phyloP scores from a whole-genome alignment of 2,113 vertebrate species.

The Gopherus flavomarginatus region DNA sequence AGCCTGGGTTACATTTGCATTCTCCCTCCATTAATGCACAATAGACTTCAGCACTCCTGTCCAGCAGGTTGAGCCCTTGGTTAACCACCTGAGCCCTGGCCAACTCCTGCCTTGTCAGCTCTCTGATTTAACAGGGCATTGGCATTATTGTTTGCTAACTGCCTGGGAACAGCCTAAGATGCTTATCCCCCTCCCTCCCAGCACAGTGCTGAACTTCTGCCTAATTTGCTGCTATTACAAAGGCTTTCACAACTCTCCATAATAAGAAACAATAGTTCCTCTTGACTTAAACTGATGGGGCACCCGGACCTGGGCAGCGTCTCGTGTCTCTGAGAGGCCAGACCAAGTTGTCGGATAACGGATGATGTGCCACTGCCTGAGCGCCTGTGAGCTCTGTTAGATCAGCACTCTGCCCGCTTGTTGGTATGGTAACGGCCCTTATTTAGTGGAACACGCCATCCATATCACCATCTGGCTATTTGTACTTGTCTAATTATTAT shows the following conservation, averaged over 20 bases:
- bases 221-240: rapidly evolving
- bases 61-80: not conserved
- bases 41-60: not conserved
- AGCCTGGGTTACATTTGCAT: not conserved
- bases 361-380: constrained; percentile 69
- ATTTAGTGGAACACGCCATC: constrained; percentile 84
- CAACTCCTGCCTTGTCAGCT: not conserved
- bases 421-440: constrained; percentile 84
- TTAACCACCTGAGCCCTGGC: too few relatives aligned
- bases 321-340: not conserved
- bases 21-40: not conserved
- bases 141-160: not conserved
- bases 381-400: constrained; percentile 64
- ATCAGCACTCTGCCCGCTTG: constrained; percentile 69
- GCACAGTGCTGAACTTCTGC: not conserved
- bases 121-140: not conserved
- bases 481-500: constrained; percentile 98
- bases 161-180: not conserved
- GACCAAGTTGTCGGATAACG: constrained; percentile 59
- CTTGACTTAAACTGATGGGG: not conserved
- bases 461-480: constrained; percentile 82
- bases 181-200: not conserved
- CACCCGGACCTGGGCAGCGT: not conserved
- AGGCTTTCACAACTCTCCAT: not conserved
- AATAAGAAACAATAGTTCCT: not conserved